These are phyloP conservation scores for Apomyelois bistriatella DNA, from an alignment of 2,888 invertebrate species.

Conservation along the genomic window DNA sequence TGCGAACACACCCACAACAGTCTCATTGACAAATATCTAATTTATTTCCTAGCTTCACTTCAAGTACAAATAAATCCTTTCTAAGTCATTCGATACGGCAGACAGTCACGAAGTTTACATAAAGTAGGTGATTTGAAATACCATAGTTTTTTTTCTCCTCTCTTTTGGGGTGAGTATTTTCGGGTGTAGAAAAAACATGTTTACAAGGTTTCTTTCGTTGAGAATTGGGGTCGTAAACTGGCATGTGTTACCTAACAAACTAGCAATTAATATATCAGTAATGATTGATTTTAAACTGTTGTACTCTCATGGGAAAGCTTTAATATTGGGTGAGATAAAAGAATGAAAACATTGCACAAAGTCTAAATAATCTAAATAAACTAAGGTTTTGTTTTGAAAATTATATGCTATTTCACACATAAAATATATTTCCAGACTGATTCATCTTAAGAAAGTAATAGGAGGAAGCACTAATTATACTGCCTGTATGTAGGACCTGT, in stretches of 20 bases:
- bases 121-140: slow-evolving; percentile 76
- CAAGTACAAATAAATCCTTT: slow-evolving; percentile 73
- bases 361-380: too few relatives aligned
- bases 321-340: neutral
- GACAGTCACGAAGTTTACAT: slow-evolving; percentile 79
- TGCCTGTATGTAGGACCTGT: too few relatives aligned
- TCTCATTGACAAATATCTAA: slow-evolving; percentile 53
- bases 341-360: too few relatives aligned
- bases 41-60: slow-evolving; percentile 46
- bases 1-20: slow-evolving; percentile 41
- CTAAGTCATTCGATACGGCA: slow-evolving; percentile 76
- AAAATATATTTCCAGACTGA: too few relatives aligned
- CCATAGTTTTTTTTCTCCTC: slow-evolving; percentile 56
- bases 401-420: too few relatives aligned
- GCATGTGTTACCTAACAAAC: slow-evolving; percentile 51
- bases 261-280: slow-evolving; percentile 36
- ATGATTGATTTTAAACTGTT: slow-evolving; percentile 47
- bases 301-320: neutral
- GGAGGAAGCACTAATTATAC: too few relatives aligned
- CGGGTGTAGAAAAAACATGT: slow-evolving; percentile 69
- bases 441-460: too few relatives aligned
- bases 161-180: slow-evolving; percentile 57
- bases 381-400: too few relatives aligned
- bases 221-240: slow-evolving; percentile 57
- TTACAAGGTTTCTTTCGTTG: slow-evolving; percentile 53